phyloP scores from a whole-genome alignment of 2,797 vertebrate genomes.

The Heliangelus exortis region DNA sequence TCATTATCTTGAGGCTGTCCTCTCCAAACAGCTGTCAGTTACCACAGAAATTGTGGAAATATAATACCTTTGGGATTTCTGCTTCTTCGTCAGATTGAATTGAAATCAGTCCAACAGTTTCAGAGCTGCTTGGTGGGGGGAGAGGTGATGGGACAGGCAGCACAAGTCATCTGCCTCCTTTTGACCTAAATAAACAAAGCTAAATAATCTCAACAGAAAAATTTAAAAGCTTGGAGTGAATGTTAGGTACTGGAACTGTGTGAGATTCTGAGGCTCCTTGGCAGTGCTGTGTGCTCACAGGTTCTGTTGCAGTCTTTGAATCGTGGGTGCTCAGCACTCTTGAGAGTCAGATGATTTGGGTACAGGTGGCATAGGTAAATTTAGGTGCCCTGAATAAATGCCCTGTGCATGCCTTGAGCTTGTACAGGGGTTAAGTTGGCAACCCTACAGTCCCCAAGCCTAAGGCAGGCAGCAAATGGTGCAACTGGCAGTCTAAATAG shows the following conservation, averaged over 20 bases:
- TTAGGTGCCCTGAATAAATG: conserved; percentile 55
- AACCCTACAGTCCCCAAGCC: background rate
- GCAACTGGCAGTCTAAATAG: background rate
- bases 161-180: accelerated
- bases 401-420: background rate
- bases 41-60: conserved; percentile 15
- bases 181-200: background rate
- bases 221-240: background rate
- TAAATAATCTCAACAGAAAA: background rate
- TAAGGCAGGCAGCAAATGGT: background rate
- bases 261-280: background rate
- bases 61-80: background rate
- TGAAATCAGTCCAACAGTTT: background rate
- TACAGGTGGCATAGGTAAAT: conserved; percentile 45
- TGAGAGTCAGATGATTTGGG: conserved; percentile 49
- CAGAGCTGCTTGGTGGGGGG: background rate
- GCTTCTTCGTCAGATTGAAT: background rate
- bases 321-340: conserved; percentile 16
- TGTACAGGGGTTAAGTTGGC: background rate
- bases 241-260: background rate
- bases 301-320: conserved; percentile 1
- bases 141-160: background rate
- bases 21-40: conserved; percentile 51
- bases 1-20: background rate
- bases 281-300: background rate